Evolutionary conservation across 1,140 invertebrate genomes (phyloP).

Genomic region (Nephotettix cincticeps): DNA sequence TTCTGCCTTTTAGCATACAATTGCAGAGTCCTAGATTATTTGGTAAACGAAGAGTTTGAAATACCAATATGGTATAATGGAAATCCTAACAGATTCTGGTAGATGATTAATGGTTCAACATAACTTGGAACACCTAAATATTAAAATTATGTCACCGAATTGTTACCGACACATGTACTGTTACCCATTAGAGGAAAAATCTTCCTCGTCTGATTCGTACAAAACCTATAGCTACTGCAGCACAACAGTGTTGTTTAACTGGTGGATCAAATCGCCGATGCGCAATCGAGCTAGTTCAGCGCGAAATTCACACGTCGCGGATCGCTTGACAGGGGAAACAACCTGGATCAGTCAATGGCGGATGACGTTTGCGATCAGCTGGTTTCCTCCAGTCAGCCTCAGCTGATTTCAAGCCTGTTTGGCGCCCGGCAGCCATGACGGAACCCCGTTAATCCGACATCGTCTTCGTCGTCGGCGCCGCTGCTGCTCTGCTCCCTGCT

Average conservation of each 20-base stretch:
- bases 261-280: not conserved
- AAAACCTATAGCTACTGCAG: not conserved
- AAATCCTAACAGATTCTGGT: too few species aligned
- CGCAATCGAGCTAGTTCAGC: not conserved
- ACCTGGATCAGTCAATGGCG: not conserved
- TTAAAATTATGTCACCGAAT: too few species aligned
- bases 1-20: too few species aligned
- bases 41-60: too few species aligned
- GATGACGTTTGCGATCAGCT: not conserved
- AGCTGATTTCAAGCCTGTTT: slow-evolving; percentile 8
- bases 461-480: not conserved
- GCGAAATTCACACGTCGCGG: not conserved
- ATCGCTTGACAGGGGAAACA: not conserved
- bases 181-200: too few species aligned
- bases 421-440: not conserved
- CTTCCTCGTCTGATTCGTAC: too few species aligned
- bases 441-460: not conserved
- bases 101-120: too few species aligned
- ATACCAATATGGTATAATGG: too few species aligned
- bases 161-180: too few species aligned
- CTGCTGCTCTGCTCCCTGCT: too few species aligned
- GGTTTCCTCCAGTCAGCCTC: not conserved
- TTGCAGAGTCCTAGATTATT: too few species aligned
- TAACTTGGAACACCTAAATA: too few species aligned
- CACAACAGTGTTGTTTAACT: not conserved